Evolutionary conservation across 2,113 vertebrate species (phyloP), one percentile per base, ranked within the genome.

Genomic region (Oreochromis spilurus): DNA sequence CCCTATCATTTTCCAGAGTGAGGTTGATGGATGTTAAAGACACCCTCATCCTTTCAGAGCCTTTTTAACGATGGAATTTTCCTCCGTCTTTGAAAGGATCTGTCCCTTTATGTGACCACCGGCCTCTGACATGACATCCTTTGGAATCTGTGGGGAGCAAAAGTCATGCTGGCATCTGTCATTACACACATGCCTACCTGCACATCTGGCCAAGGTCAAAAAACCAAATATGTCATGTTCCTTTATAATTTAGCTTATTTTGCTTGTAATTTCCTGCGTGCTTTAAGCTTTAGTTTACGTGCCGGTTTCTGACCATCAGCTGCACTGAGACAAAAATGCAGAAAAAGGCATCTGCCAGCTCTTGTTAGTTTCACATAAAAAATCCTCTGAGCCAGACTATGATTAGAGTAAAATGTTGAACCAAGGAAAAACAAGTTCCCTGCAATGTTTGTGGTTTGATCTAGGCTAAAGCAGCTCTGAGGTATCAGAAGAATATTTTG

Each of bases 181-280:
- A 88, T 89, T 88, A 82, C 78, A 82, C 58, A 58, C 87, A 92
- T 13, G 57, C 67, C 40, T 77, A 45, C 67, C 85, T 10, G 11
- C 75, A 81, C 57, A 81, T 92, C 86, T 82, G 78, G 83, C 45
- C 84, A 89, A 81, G 89, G 84, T 85, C 82, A 86, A 26, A 84
- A 82, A 65, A 83, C 12, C 54, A 89, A 79, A 77, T 58, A 17
- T 52, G 31, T 88, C n/a, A n/a, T 82, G 91, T 92, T 57, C 21
- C 62, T 82, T 53, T 11, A 16, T 86, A 72, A 48, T 72, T 72
- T 72, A 72, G 40, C 13, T 11, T 40, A 45, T 72, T 45, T 62
- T 62, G 40, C 80, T 77, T 90, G 53, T 75, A 67, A 87, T 92
- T 88, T 84, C 26, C 38, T 85, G 8, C 16, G 9, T 77, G 86